These are phyloP conservation scores for Pseudococcus jackbeardsleyi DNA, from an alignment of 2,888 invertebrate species.

Conservation along the genomic window DNA sequence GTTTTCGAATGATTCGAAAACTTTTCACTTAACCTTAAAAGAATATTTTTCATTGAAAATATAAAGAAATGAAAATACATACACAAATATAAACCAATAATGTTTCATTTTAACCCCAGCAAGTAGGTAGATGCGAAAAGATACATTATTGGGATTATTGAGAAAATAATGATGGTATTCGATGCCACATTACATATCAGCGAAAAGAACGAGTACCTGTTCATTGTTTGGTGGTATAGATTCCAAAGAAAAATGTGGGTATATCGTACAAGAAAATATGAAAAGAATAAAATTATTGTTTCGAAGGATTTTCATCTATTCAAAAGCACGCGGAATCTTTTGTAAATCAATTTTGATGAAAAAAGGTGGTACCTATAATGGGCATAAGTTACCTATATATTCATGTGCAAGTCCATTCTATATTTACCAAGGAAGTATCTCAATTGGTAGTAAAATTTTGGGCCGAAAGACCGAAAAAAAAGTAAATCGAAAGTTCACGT, in stretches of 20 bases:
- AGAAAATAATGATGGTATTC: not conserved
- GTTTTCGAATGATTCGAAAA: not conserved
- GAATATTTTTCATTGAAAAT: not conserved
- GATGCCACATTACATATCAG: not conserved
- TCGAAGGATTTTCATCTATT: conserved; percentile 7
- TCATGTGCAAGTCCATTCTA: no score
- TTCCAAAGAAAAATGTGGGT: not conserved
- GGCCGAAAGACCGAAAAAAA: no score
- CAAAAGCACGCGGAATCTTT: not conserved
- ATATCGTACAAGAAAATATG: not conserved
- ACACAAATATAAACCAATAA: not conserved
- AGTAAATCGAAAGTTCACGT: no score
- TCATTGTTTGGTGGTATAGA: not conserved
- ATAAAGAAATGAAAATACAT: not conserved
- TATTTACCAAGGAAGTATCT: no score
- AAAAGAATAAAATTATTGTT: conserved; percentile 17
- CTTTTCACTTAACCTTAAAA: conserved; percentile 1
- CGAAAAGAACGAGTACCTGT: not conserved
- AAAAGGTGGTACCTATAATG: no score
- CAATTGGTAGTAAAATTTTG: no score
- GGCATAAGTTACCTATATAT: no score
- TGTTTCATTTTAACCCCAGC: not conserved
- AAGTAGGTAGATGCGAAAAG: not conserved
- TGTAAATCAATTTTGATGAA: not conserved
- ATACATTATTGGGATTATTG: conserved; percentile 6